These are phyloP conservation scores for Pomatorhinus ruficollis DNA, from an alignment of 2,113 vertebrate species.

Conservation along the genomic window DNA sequence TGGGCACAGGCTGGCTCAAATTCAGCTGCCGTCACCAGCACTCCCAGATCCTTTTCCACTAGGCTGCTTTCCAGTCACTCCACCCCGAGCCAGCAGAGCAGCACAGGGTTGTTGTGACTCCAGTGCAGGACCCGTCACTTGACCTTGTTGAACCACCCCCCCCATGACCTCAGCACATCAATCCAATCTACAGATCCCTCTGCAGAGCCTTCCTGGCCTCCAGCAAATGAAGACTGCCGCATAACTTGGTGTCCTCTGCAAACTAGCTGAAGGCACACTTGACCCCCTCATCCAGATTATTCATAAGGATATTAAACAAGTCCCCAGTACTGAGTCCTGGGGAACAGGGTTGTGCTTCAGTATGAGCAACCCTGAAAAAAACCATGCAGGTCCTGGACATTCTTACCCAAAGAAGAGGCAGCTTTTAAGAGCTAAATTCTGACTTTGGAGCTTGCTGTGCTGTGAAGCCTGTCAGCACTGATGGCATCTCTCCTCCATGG, in stretches of 20 bases:
- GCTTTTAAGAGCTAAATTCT: neutral
- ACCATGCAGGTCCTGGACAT: fast-evolving
- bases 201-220: neutral
- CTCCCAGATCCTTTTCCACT: fast-evolving
- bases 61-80: neutral
- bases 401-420: neutral
- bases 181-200: neutral
- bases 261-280: neutral
- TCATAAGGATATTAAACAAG: neutral
- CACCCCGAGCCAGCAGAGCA: neutral
- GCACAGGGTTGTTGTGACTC: neutral
- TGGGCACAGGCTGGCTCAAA: neutral
- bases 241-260: neutral
- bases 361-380: neutral
- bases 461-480: neutral
- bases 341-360: neutral
- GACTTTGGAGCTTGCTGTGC: neutral
- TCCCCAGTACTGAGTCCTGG: neutral
- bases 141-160: neutral
- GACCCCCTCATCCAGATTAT: neutral
- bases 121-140: neutral
- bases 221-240: neutral
- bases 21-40: neutral
- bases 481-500: neutral
- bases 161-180: neutral